Base-by-base conservation (phyloP, 2,797 vertebrate species). In the Clarias laeviceps region DNA sequence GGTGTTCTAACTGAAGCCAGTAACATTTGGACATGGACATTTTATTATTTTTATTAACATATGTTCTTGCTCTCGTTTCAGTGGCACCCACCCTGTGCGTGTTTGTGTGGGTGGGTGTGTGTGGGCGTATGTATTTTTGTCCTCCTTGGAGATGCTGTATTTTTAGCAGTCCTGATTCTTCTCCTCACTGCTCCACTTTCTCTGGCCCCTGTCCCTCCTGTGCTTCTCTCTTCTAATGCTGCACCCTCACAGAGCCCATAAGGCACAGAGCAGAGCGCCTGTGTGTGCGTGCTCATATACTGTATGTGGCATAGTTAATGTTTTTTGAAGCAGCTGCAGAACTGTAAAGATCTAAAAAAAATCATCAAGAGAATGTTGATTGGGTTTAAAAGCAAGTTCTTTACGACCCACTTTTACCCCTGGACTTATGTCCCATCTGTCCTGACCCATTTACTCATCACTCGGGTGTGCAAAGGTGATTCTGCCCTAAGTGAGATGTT, bases 101-200 rank as follows among this genome's bases (percentile, higher is more conserved):
- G 70, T 81, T 61, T 84, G 83, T 74, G 86, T 84, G 82, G 84
- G 32, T 85, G 70, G 80, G 37, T 84, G 84, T 90, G 88, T 87
- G 69, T 81, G 80, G 89, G 87, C 89, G 92, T 91, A 91, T 93
- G 93, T 95, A 94, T 94, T 95, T 94, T 90, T 91, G 93, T 91
- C 92, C 94, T 95, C 95, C 95, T 95, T 92, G 81, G 95, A 96
- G 95, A 95, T 93, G 11, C 84, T 89, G 91, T 96, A 96, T 96
- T 95, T 96, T 95, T 95, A 96, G 95, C 91, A 93, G 93, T 90
- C 95, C 93, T 93, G 90, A 90, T 94, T 95, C 65, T 80, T 92
- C 92, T 91, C 90, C 93, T 93, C 14, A 85, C 82, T 95, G 95
- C 93, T 95, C 95, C 90, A 95, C 90, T 95, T 96, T 94, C 90